Evolutionary conservation across 2,888 invertebrate species (phyloP).

Genomic region (Drosophila bunnanda): DNA sequence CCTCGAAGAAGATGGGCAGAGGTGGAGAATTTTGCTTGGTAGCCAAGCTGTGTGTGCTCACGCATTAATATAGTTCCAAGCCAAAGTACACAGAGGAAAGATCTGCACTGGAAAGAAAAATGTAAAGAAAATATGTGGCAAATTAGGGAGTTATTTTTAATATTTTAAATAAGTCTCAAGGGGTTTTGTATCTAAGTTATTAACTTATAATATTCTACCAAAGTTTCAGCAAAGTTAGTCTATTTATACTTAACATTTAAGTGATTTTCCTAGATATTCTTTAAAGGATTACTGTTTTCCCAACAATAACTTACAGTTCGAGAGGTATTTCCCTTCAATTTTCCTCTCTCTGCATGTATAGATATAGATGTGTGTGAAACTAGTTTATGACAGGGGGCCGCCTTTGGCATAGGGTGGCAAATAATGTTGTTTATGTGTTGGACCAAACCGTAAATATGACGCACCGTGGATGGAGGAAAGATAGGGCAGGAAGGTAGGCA

Average conservation of each 20-base stretch:
- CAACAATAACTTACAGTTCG: neutral
- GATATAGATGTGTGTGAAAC: constrained; percentile 76
- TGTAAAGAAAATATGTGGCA: neutral
- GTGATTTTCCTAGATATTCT: neutral
- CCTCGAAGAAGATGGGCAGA: constrained; percentile 42
- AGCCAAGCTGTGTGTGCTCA: constrained; percentile 57
- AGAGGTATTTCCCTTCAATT: neutral
- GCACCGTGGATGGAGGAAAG: constrained; percentile 41
- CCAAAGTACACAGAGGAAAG: constrained; percentile 7
- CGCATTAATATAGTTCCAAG: constrained; percentile 68
- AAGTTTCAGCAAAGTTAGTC: no score
- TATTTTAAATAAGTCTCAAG: neutral
- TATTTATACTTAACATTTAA: no score
- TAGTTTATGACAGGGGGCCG: constrained; percentile 71
- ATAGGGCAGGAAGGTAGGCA: neutral
- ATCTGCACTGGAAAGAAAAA: constrained; percentile 16
- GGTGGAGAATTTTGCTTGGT: constrained; percentile 24
- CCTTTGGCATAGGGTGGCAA: constrained; percentile 50
- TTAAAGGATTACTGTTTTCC: accelerated
- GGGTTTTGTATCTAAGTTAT: no score
- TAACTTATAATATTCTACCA: no score
- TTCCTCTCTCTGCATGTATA: constrained; percentile 24
- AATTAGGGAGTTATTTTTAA: neutral
- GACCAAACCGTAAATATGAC: constrained; percentile 74
- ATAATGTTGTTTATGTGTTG: constrained; percentile 80